Percentiles rank a stretch among this genome's conserved stretches.
These are phyloP conservation scores for Strigamia transsilvanica DNA, from an alignment of 2,888 invertebrate species.

Conservation along the genomic window DNA sequence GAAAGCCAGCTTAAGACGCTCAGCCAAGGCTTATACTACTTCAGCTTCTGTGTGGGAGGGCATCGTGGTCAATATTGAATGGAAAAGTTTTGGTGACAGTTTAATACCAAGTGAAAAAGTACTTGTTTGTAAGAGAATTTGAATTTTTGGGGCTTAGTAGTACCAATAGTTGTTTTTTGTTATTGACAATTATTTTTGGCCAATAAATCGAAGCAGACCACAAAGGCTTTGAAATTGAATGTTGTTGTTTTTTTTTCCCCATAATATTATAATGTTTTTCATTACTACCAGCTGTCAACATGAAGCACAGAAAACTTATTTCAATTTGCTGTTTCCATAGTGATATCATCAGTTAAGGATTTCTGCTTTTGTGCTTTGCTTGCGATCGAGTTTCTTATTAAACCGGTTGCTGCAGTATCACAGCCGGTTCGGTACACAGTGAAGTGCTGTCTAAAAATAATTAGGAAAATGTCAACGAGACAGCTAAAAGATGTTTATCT, in stretches of 20 bases:
- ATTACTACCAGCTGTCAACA: conserved; percentile 38
- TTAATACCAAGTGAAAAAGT: neutral
- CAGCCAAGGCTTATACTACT: conserved; percentile 26
- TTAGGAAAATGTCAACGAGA: conserved; percentile 38
- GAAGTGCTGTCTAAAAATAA: conserved; percentile 18
- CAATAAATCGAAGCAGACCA: conserved; percentile 37
- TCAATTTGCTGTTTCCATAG: conserved; percentile 45
- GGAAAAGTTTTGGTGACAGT: conserved; percentile 28
- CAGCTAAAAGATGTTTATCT: conserved; percentile 3
- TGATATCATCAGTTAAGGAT: conserved; percentile 40
- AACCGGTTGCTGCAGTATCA: conserved; percentile 37
- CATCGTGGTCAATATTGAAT: conserved; percentile 23
- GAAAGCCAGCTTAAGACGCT: conserved; percentile 23
- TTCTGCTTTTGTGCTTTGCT: conserved; percentile 43
- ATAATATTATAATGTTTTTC: conserved; percentile 9
- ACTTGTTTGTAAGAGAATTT: neutral
- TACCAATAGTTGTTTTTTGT: neutral
- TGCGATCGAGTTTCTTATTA: conserved; percentile 41
- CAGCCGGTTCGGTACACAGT: conserved; percentile 32
- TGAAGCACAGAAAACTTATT: conserved; percentile 36
- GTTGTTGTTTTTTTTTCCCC: neutral
- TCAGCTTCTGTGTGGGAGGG: neutral
- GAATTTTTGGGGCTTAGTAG: neutral
- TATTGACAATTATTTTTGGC: neutral
- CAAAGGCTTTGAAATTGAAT: neutral